Evolutionary conservation across 2,797 vertebrate genomes (phyloP), one percentile per base, ranked within the genome.

Genomic region (Tenualosa thibaudeaui): DNA sequence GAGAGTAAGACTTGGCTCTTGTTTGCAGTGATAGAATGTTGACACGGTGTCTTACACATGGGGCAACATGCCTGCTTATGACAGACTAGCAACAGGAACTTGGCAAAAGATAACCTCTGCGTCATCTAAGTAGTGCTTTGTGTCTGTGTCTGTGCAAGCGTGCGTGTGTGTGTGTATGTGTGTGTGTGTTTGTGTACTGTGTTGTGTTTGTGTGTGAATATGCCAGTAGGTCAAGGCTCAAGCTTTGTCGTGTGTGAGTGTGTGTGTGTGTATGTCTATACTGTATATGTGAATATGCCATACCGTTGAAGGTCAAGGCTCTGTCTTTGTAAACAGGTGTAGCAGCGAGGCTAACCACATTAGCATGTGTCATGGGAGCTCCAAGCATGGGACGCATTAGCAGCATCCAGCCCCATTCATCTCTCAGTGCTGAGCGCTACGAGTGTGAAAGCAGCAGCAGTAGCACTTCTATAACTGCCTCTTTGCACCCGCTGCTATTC

Each of bases 191-290:
- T 43, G 15, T 43, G 68, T 19, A 31, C 12, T 15, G 31, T 19
- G 65, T 40, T 81, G 78, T n/a, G 43, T 46, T 6, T 46, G 46
- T 46, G 81, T 81, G 81, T 49, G 81, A 49, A 43, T 81, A 43
- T 81, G 43, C 46, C 46, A 46, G 46, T 46, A 46, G 46, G 46
- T 46, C 46, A 46, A 1, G 46, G 46, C 46, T 46, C 46, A 46
- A 3, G 7, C 7, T 7, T 46, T 46, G 46, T 46, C 3, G 46
- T 46, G 46, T 46, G 46, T 46, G 46, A 53, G 62, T 68, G 62
- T 68, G 62, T 68, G 24, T 31, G 62, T 37, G 24, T 68, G 24
- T 68, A 6, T 31, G 62, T 68, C 10, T 68, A 6, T 31, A 46
- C 46, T 4, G 62, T 68, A 24, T 68, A 1, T 31, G 62, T 68